Conservation (phyloP, 2,113 vertebrate species). For the Dicaeum eximium region DNA sequence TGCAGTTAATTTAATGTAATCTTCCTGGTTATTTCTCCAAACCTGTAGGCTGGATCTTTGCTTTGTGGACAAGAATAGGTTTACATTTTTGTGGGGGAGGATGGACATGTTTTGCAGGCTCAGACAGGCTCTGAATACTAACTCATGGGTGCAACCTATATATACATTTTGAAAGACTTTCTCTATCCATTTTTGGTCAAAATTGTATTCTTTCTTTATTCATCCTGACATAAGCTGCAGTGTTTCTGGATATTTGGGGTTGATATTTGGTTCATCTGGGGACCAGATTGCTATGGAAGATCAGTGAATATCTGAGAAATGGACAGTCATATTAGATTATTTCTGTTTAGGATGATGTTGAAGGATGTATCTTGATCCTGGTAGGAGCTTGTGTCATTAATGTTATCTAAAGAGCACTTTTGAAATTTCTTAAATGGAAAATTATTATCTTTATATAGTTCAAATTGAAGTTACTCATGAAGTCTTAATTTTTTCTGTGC, state of each 20-base stretch:
- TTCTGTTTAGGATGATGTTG: not conserved
- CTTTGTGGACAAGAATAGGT: slow-evolving; percentile 28
- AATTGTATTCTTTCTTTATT: not conserved
- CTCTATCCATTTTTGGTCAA: not conserved
- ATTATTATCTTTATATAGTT: not conserved
- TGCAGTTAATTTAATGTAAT: not conserved
- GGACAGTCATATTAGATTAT: not conserved
- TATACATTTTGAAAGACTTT: not conserved
- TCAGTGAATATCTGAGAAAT: not conserved
- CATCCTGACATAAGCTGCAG: not conserved
- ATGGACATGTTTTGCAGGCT: slow-evolving; percentile 27
- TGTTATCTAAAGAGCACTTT: not conserved
- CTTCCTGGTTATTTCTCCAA: not conserved
- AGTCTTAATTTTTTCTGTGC: not conserved
- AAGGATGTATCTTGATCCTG: not conserved
- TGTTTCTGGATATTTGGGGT: not conserved
- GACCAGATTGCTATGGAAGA: not conserved
- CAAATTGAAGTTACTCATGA: not conserved
- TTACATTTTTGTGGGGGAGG: slow-evolving; percentile 45
- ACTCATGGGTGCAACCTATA: not conserved
- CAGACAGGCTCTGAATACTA: slow-evolving; percentile 17
- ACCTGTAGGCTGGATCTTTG: not conserved
- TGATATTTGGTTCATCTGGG: not conserved
- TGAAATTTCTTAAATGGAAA: not conserved
- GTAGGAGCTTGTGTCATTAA: not conserved